phyloP scores from a whole-genome alignment of 2,888 invertebrate species.

The Helleia helle region DNA sequence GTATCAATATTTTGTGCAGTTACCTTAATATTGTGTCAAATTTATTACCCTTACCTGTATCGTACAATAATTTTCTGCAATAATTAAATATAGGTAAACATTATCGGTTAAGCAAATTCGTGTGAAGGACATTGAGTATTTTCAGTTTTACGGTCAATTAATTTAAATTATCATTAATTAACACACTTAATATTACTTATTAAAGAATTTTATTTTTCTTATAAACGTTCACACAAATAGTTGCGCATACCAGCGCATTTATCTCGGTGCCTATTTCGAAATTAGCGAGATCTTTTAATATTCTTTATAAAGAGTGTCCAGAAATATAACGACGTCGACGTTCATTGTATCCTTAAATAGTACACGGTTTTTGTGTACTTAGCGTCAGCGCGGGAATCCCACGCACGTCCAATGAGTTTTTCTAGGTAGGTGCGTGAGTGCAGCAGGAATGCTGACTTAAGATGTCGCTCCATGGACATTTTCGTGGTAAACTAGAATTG shows the following conservation, averaged over 20 bases:
- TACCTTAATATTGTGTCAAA: too few species aligned
- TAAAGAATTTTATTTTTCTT: too few species aligned
- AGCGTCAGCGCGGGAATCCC: constrained; percentile 19
- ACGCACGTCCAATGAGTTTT: constrained; percentile 19
- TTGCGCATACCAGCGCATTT: constrained; percentile 1
- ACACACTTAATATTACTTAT: too few species aligned
- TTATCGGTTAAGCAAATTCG: not conserved
- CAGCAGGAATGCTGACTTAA: constrained; percentile 18
- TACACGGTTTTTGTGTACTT: constrained; percentile 18
- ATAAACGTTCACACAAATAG: too few species aligned
- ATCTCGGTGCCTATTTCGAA: constrained; percentile 8
- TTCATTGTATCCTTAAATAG: constrained; percentile 22
- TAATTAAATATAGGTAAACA: not conserved
- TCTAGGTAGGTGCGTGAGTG: constrained; percentile 20
- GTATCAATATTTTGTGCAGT: too few species aligned
- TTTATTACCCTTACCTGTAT: too few species aligned
- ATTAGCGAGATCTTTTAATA: constrained; percentile 13
- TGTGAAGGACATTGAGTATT: not conserved
- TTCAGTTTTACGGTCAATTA: not conserved
- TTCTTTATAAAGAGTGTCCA: constrained; percentile 16
- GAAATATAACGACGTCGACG: constrained; percentile 19
- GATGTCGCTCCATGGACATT: constrained; percentile 13
- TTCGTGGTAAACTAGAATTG: constrained; percentile 7
- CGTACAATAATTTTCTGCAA: too few species aligned
- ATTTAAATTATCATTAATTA: too few species aligned